A percentile compares a stretch with the other conserved stretches of the same genome.
These are phyloP conservation scores for Nasonia giraulti DNA, from an alignment of 1,140 invertebrate species.

Conservation along the genomic window DNA sequence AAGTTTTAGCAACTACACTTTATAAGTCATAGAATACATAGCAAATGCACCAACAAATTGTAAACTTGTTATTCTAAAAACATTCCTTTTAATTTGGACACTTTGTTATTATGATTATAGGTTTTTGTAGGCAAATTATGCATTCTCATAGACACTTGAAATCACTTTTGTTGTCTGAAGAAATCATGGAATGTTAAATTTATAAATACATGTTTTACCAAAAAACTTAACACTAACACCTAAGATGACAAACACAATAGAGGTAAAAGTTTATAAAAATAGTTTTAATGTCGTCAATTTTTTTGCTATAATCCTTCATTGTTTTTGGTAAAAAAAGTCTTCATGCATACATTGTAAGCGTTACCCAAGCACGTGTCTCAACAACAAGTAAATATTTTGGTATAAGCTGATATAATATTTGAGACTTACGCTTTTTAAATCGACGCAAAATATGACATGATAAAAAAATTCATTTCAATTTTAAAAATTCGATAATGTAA, in stretches of 20 bases:
- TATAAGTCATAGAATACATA: slow-evolving; percentile 44
- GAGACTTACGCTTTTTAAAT: background rate
- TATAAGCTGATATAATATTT: slow-evolving; percentile 1
- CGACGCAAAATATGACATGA: background rate
- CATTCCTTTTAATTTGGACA: slow-evolving; percentile 14
- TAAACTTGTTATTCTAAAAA: slow-evolving; percentile 28
- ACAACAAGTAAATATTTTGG: slow-evolving; percentile 5
- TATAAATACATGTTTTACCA: slow-evolving; percentile 28
- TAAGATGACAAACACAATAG: background rate
- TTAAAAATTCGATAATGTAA: slow-evolving; percentile 9
- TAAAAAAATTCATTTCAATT: slow-evolving; percentile 55
- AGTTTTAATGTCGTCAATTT: slow-evolving; percentile 14
- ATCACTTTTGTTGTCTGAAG: background rate
- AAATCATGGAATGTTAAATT: slow-evolving; percentile 28
- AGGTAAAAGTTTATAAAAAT: slow-evolving; percentile 49
- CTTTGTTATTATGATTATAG: slow-evolving; percentile 11
- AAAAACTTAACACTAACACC: slow-evolving; percentile 23
- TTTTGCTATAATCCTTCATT: background rate
- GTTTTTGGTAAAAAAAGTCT: slow-evolving; percentile 28
- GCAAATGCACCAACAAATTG: slow-evolving; percentile 46
- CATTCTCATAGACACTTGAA: background rate
- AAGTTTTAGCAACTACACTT: slow-evolving; percentile 35
- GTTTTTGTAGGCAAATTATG: background rate
- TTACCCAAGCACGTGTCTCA: slow-evolving; percentile 2
- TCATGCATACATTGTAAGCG: background rate